These are phyloP conservation scores for Pholis gunnellus DNA, from an alignment of 2,113 vertebrate species.

Conservation along the genomic window DNA sequence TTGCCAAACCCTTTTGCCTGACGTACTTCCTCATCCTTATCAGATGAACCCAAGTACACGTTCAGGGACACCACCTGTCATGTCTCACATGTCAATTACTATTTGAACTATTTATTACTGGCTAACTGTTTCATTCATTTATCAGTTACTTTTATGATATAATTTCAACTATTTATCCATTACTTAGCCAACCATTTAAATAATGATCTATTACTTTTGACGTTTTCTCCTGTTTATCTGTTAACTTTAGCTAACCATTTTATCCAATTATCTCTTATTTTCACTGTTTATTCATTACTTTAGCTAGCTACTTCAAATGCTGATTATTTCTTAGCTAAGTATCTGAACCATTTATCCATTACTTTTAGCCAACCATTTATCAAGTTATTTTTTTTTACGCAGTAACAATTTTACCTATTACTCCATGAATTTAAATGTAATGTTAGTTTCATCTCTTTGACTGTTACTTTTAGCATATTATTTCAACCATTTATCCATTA, in stretches of 20 bases:
- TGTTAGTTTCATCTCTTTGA: not conserved
- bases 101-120: not conserved
- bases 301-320: not conserved
- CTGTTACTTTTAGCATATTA: not conserved
- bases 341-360: not conserved
- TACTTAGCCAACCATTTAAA: not conserved
- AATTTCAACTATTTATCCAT: too few relatives aligned
- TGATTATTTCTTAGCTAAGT: not conserved
- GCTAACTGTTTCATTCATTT: not conserved
- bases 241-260: not conserved
- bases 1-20: not conserved
- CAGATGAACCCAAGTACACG: not conserved
- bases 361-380: not conserved
- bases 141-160: not conserved
- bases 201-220: not conserved
- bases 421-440: not conserved
- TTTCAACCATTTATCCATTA: not conserved
- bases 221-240: not conserved
- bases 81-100: not conserved
- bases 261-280: not conserved
- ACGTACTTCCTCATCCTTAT: not conserved
- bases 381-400: not conserved
- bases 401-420: not conserved
- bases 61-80: not conserved
- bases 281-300: not conserved